phyloP scores from a whole-genome alignment of 2,113 vertebrate species.

The Notarius lentiginosus region DNA sequence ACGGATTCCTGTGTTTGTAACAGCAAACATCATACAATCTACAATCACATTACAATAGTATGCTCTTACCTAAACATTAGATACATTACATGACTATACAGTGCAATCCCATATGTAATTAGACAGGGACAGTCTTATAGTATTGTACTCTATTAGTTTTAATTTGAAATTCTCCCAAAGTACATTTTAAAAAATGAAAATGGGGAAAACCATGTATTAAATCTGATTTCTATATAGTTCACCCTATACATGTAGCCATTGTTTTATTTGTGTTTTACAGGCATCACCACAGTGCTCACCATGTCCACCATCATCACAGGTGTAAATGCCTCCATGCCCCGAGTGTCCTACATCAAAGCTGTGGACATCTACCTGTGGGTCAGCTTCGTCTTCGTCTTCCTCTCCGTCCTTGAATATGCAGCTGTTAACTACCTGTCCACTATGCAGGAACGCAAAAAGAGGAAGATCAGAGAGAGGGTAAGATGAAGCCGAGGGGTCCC shows the following conservation, averaged over 20 bases:
- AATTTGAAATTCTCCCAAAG: not conserved
- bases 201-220: not conserved
- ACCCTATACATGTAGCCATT: not conserved
- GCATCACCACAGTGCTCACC: constrained; percentile 76
- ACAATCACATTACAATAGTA: not conserved
- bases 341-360: constrained; percentile 92
- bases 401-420: constrained; percentile 89
- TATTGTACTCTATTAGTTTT: not conserved
- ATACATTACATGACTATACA: not conserved
- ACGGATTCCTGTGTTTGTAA: not conserved
- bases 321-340: constrained; percentile 91
- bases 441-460: constrained; percentile 68
- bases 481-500: not conserved
- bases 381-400: constrained; percentile 94
- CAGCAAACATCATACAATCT: not conserved
- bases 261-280: constrained; percentile 44
- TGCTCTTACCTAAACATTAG: not conserved
- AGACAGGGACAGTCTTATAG: not conserved
- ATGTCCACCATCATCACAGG: constrained; percentile 84
- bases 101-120: not conserved
- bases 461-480: constrained; percentile 63
- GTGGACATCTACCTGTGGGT: constrained; percentile 93
- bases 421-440: constrained; percentile 77
- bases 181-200: not conserved
- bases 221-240: not conserved